Base-by-base conservation (phyloP, 2,888 invertebrate genomes). In the Eristalis intricaria region DNA sequence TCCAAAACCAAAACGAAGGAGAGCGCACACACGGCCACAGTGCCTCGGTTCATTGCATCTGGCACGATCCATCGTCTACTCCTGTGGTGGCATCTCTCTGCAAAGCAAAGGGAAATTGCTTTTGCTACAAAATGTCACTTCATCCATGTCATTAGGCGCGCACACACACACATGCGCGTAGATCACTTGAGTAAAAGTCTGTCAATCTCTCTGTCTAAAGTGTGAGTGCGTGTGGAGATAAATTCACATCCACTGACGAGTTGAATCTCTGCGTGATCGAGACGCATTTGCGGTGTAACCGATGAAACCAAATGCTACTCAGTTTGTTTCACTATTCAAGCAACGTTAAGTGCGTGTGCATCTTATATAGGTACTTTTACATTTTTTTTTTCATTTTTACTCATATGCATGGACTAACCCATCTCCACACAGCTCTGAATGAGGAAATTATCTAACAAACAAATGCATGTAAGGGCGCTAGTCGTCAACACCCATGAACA, bases 61-160 rank as follows among this genome's bases (percentile, higher is more conserved):
- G 87, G 87, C 87, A 87, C 87, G 87, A 87, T 87, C 87, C 87
- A 80, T 76, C 70, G 35, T 70, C 66, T 64, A 79, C 76, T 87
- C 63, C 83, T 83, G 84, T 61, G 79, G 71, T 76, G 71, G 79
- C 64, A 75, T 68, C 19, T 68, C 19, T 66, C 66, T 58, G 40
- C 56, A 15, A n/a, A n/a, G 23, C 35, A 75, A 60, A 43, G 23
- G 26, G 63, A 56, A 32, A 19, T 64, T 32, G 26, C 15, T 15
- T 19, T 50, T 22, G 43, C 66, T 69, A 87, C 75, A 87, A 84
- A 80, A 87, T 84, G 80, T 87, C 84, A 87, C 79, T 87, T 87
- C 79, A 84, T 87, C 84, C 87, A 84, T 87, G 70, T 84, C 84
- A 84, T 84, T 87, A 84, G 79, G 75, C 79, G 73, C 75, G 84